phyloP scores from a whole-genome alignment of 2,797 vertebrate genomes.

The Pseudochirops corinnae region DNA sequence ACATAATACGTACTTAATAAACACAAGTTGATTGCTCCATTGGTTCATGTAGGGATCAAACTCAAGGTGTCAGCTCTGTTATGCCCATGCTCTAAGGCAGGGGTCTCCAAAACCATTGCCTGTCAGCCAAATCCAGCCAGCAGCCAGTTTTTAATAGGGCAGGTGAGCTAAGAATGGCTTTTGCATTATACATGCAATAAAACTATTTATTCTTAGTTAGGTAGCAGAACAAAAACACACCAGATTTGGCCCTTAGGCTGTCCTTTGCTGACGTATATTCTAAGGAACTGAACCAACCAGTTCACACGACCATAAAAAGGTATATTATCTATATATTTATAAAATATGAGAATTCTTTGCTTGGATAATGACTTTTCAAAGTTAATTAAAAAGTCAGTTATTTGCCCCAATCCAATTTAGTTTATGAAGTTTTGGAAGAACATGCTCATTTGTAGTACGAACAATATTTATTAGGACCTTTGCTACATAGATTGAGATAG shows the following conservation, averaged over 20 bases:
- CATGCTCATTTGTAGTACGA: background rate
- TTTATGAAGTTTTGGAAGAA: background rate
- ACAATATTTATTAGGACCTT: background rate
- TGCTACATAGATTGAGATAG: background rate
- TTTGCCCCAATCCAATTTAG: background rate
- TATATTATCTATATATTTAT: background rate
- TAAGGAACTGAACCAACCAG: background rate
- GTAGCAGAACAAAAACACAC: background rate
- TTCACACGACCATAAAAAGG: background rate
- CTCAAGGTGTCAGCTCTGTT: background rate
- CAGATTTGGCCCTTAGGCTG: background rate
- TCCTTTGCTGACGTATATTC: background rate
- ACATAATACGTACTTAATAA: background rate
- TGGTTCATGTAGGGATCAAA: background rate
- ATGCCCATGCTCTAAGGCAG: background rate
- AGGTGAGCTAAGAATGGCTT: background rate
- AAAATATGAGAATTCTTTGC: background rate
- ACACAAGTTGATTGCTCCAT: background rate
- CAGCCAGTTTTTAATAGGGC: background rate
- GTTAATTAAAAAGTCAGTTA: background rate
- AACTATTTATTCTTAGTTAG: background rate
- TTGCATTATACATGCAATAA: background rate
- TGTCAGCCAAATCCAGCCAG: background rate
- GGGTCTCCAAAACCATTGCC: background rate
- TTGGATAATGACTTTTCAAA: background rate